A percentile compares a stretch with the other conserved stretches of the same genome.
Evolutionary conservation across 2,888 invertebrate species (phyloP).

Genomic region (Nomada fabriciana): DNA sequence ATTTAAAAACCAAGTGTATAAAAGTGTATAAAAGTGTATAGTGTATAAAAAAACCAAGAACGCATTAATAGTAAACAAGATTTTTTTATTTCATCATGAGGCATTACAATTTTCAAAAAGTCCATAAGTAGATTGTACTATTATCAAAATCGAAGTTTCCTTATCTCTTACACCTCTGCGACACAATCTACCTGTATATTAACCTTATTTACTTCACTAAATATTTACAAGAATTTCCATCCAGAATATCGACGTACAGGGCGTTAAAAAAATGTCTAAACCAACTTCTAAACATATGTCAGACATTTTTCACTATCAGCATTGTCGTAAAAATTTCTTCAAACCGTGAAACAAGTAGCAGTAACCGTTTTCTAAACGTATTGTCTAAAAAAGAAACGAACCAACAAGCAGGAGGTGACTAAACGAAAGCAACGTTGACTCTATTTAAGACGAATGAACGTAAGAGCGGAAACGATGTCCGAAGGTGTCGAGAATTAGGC

Average conservation of each 20-base stretch:
- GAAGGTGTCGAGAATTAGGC: slow-evolving; percentile 54
- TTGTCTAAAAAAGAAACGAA: slow-evolving; percentile 2
- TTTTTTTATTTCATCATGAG: too few relatives aligned
- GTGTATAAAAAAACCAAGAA: too few relatives aligned
- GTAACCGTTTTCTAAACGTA: not conserved
- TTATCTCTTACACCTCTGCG: not conserved
- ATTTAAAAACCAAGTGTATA: too few relatives aligned
- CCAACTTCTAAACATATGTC: too few relatives aligned
- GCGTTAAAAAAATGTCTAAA: too few relatives aligned
- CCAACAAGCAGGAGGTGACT: slow-evolving; percentile 5
- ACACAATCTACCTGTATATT: not conserved
- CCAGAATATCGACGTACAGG: too few relatives aligned
- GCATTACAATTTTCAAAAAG: too few relatives aligned
- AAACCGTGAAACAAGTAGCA: not conserved
- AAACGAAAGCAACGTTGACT: slow-evolving; percentile 48
- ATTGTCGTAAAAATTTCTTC: not conserved
- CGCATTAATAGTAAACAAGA: too few relatives aligned
- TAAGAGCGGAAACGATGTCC: slow-evolving; percentile 55
- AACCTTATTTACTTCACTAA: not conserved
- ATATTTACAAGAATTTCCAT: too few relatives aligned
- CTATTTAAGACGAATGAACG: slow-evolving; percentile 50
- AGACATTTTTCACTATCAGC: not conserved
- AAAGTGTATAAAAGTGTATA: too few relatives aligned
- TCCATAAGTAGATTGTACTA: too few relatives aligned
- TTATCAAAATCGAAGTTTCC: too few relatives aligned